Conservation (phyloP, 1,140 invertebrate species). For the Megathymus violae region DNA sequence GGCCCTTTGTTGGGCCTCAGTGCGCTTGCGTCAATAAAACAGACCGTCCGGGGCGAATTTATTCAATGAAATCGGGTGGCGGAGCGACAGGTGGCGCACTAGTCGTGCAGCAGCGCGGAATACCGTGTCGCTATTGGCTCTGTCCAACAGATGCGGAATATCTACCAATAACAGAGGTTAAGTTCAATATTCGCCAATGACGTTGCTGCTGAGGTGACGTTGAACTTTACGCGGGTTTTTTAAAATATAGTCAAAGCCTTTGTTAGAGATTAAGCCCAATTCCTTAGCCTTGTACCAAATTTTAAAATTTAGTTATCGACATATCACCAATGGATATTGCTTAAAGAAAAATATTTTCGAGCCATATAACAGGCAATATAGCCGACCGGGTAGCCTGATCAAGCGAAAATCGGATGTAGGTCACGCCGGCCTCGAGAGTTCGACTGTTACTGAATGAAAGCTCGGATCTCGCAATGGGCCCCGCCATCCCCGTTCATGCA, state of each 20-base stretch:
- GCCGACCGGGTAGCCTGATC: conserved; percentile 19
- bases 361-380: background rate
- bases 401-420: conserved; percentile 56
- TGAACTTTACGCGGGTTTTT: conserved; percentile 42
- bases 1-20: conserved; percentile 81
- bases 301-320: conserved; percentile 8
- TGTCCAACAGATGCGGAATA: conserved; percentile 34
- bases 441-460: conserved; percentile 77
- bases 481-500: conserved; percentile 71
- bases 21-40: conserved; percentile 79
- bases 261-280: background rate
- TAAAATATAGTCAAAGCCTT: conserved; percentile 28
- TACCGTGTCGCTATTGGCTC: conserved; percentile 53
- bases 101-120: conserved; percentile 57
- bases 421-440: conserved; percentile 69
- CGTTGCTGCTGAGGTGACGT: conserved; percentile 29
- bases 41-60: conserved; percentile 65
- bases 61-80: conserved; percentile 75
- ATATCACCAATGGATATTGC: conserved; percentile 3
- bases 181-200: conserved; percentile 50
- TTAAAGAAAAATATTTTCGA: background rate
- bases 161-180: conserved; percentile 57
- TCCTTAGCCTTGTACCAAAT: conserved; percentile 2
- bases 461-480: conserved; percentile 70
- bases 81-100: conserved; percentile 74